These are phyloP conservation scores for Nymphicus hollandicus DNA, from an alignment of 2,113 vertebrate genomes.

Conservation along the genomic window DNA sequence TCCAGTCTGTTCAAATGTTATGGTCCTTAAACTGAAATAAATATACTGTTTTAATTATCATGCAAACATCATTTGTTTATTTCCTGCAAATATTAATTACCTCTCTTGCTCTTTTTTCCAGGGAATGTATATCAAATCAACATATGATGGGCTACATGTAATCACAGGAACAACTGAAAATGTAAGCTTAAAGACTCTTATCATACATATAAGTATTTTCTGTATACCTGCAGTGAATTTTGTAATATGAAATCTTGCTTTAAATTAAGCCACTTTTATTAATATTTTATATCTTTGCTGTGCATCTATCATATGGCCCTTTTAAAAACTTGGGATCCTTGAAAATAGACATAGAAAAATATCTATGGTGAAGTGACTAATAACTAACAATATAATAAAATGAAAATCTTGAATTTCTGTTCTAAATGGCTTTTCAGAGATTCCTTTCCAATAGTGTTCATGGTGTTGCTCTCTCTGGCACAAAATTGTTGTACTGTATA, in stretches of 20 bases:
- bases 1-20: not conserved
- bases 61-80: not conserved
- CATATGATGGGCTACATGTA: conserved; percentile 80
- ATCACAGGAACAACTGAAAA: conserved; percentile 85
- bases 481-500: not conserved
- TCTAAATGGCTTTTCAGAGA: not conserved
- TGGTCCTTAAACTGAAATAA: not conserved
- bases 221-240: not conserved
- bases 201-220: not conserved
- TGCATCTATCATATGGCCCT: not conserved
- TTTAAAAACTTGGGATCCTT: not conserved
- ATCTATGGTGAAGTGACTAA: not conserved
- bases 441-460: not conserved
- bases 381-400: not conserved
- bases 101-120: conserved; percentile 31
- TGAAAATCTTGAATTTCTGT: not conserved
- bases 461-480: not conserved
- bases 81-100: not conserved
- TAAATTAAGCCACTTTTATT: not conserved
- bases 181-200: conserved; percentile 47
- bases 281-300: not conserved
- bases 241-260: not conserved
- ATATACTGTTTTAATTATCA: not conserved
- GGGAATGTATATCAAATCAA: conserved; percentile 85
- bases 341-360: not conserved